phyloP scores from a whole-genome alignment of 2,888 invertebrate genomes.

The Dorcus hopei region DNA sequence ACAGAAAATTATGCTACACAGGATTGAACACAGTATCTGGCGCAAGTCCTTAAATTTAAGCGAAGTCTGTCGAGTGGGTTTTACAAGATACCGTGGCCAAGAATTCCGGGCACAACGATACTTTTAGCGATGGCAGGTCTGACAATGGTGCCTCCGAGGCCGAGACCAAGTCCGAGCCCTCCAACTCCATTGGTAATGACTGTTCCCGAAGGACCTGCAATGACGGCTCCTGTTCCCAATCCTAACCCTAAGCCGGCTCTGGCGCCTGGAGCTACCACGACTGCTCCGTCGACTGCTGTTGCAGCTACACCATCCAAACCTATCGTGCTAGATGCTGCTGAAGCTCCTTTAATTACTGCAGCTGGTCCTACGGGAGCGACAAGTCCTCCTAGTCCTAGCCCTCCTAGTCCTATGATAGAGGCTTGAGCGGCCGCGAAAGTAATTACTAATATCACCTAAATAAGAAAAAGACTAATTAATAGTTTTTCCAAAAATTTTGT shows the following conservation, averaged over 20 bases:
- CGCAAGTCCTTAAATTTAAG: conserved; percentile 1
- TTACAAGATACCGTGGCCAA: conserved; percentile 3
- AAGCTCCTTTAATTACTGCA: too few species aligned
- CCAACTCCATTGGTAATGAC: background rate
- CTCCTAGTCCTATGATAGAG: too few species aligned
- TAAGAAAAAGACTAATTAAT: too few species aligned
- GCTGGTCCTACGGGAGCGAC: too few species aligned
- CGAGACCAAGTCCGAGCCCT: background rate
- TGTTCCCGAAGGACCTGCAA: background rate
- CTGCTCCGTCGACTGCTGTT: background rate
- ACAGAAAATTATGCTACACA: background rate
- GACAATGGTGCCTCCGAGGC: too few species aligned
- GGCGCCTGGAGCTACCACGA: background rate
- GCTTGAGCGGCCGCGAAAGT: too few species aligned
- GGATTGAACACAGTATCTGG: conserved; percentile 3
- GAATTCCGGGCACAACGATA: too few species aligned
- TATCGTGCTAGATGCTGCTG: too few species aligned
- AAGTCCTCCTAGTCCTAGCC: too few species aligned
- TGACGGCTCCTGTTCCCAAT: background rate
- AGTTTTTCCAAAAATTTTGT: too few species aligned
- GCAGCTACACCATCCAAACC: background rate
- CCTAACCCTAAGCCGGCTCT: background rate
- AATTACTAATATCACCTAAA: too few species aligned
- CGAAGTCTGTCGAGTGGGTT: background rate
- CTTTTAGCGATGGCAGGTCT: too few species aligned